Evolutionary conservation across 2,888 invertebrate genomes (phyloP).

Genomic region (Synergus itoensis): DNA sequence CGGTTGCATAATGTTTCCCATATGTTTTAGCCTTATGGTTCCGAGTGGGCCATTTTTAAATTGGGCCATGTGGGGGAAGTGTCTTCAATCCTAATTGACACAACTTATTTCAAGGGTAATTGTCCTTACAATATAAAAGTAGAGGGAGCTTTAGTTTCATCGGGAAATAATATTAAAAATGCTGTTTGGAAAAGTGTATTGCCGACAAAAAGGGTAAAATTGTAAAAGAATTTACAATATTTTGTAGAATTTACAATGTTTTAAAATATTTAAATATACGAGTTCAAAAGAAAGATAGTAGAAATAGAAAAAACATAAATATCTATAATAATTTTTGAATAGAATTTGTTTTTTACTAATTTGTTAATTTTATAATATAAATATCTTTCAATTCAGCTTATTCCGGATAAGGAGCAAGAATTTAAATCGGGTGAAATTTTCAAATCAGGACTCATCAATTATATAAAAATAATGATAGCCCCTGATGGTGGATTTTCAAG

Average conservation of each 20-base stretch:
- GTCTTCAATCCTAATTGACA: slow-evolving; percentile 80
- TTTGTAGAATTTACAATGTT: too few relatives aligned
- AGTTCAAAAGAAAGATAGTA: too few relatives aligned
- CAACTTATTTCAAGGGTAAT: slow-evolving; percentile 83
- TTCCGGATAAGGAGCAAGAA: slow-evolving; percentile 74
- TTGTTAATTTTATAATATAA: not conserved
- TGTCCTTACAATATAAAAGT: slow-evolving; percentile 82
- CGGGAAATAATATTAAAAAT: slow-evolving; percentile 71
- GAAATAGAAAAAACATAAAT: too few relatives aligned
- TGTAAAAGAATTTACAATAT: not conserved
- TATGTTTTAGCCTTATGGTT: slow-evolving; percentile 65
- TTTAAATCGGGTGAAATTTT: slow-evolving; percentile 61
- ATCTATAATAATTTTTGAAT: too few relatives aligned
- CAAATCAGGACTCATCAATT: slow-evolving; percentile 76
- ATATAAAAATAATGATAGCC: slow-evolving; percentile 81
- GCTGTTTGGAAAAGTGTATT: slow-evolving; percentile 79
- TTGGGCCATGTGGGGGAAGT: slow-evolving; percentile 80
- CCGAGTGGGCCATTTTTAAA: slow-evolving; percentile 83
- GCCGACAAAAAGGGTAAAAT: slow-evolving; percentile 79
- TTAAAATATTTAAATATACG: too few relatives aligned
- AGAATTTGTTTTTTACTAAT: not conserved
- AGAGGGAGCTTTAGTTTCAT: slow-evolving; percentile 78
- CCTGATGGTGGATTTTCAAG: slow-evolving; percentile 84
- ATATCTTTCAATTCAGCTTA: slow-evolving; percentile 74
- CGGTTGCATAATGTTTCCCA: too few relatives aligned